phyloP scores from a whole-genome alignment of 2,797 vertebrate species.

The Labeo calbasu region DNA sequence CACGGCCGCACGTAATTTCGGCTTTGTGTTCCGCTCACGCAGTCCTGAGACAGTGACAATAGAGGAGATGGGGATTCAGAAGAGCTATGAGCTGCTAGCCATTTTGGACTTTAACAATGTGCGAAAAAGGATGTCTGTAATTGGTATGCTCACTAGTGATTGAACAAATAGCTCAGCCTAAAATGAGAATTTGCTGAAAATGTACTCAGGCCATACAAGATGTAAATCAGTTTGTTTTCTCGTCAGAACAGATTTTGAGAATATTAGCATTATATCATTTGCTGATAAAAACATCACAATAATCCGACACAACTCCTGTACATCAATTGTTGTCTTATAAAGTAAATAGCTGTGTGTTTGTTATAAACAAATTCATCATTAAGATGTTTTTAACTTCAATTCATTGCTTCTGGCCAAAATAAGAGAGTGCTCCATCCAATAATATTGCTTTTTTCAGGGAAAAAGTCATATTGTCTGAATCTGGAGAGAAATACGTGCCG shows the following conservation, averaged over 20 bases:
- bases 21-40: constrained; percentile 90
- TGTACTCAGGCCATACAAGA: neutral
- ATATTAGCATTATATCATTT: neutral
- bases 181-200: neutral
- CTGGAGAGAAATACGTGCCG: neutral
- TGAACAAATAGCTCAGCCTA: neutral
- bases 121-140: constrained; percentile 97
- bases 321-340: neutral
- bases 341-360: neutral
- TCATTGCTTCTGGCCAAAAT: neutral
- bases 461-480: neutral
- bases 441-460: neutral
- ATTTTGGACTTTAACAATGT: constrained; percentile 95
- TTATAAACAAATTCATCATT: neutral
- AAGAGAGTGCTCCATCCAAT: neutral
- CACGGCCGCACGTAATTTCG: constrained; percentile 93
- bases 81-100: constrained; percentile 85
- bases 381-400: neutral
- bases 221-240: neutral
- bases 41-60: constrained; percentile 88
- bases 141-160: constrained; percentile 75
- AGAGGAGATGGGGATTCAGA: constrained; percentile 86
- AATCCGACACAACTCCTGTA: neutral
- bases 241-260: neutral
- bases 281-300: neutral